Conservation (phyloP, 2,113 vertebrate genomes). For the Himantopus leucocephalus region DNA sequence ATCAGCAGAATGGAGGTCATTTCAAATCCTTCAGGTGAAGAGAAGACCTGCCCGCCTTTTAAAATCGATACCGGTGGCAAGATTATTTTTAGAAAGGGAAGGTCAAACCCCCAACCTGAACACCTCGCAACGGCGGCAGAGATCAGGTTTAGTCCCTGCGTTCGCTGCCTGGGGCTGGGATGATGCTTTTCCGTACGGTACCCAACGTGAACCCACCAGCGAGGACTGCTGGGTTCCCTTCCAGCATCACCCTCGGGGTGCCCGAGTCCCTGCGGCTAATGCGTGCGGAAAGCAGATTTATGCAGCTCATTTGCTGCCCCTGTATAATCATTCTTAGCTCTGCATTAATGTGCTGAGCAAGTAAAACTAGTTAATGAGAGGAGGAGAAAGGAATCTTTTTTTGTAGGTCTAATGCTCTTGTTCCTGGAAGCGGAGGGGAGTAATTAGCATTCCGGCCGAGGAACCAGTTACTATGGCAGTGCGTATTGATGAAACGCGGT, state of each 20-base stretch:
- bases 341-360: constrained; percentile 44
- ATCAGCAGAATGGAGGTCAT: not conserved
- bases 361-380: constrained; percentile 31
- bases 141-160: not conserved
- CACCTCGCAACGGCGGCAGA: accelerated
- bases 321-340: not conserved
- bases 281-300: not conserved
- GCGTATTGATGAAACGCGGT: not conserved
- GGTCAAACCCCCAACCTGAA: not conserved
- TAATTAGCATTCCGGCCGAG: constrained; percentile 64
- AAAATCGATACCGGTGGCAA: not conserved
- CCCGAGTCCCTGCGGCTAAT: not conserved
- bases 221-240: not conserved
- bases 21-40: not conserved
- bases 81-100: not conserved
- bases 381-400: constrained; percentile 10
- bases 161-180: not conserved
- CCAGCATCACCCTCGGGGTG: not conserved
- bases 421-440: constrained; percentile 18
- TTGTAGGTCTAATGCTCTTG: constrained; percentile 24
- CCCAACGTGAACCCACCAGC: not conserved
- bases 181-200: not conserved
- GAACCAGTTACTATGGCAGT: constrained; percentile 12
- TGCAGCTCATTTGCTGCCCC: constrained; percentile 16
- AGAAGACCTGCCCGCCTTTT: not conserved